Evolutionary conservation across 2,797 vertebrate species (phyloP), one percentile per base, ranked within the genome.

Genomic region (Poliocrania exsul): DNA sequence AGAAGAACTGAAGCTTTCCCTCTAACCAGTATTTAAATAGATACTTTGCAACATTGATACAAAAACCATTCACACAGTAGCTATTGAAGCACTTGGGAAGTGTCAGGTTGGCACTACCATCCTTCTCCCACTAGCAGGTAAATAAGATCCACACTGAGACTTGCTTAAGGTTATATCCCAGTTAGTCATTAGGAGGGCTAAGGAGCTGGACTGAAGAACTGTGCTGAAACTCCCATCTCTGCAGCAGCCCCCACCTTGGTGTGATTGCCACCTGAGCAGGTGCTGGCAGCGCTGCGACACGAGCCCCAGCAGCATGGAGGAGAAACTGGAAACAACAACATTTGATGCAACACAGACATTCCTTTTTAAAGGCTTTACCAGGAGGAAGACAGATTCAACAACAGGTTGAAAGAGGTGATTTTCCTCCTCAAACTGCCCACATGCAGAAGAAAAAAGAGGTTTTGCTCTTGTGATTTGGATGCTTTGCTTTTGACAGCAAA

Each of bases 251-350:
- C 17, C 19, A 35, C 20, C 49, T 25, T 69, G 21, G 0, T 2
- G 13, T 11, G 57, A 2, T 3, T 18, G 5, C 56, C 56, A 10
- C 51, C 47, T 26, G 49, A 16, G 26, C 26, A 23, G 42, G 13
- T 49, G 33, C 58, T 53, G 38, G 8, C 70, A 33, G 50, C 38
- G 58, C 50, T 33, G 35, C 1, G 3, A 50, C 40, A 75, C 17
- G 2, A 1, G 3, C 24, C 50, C 37, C 29, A 53, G n/a, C 47
- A 61, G 29, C 40, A 81, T 0, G 2, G 3, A 56, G 58, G 33
- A 86, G 15, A 86, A 75, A 79, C 7, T 61, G 35, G 50, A 64
- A 88, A 88, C 10, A 47, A 71, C 44, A 19, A 3, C 31, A 47
- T 46, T 35, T 38, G 47, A 54, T 73, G 18, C 14, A 31, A 38